A percentile compares a stretch with the other conserved stretches of the same genome.
These are phyloP conservation scores for Odontothrips loti DNA, from an alignment of 2,888 invertebrate species.

Conservation along the genomic window DNA sequence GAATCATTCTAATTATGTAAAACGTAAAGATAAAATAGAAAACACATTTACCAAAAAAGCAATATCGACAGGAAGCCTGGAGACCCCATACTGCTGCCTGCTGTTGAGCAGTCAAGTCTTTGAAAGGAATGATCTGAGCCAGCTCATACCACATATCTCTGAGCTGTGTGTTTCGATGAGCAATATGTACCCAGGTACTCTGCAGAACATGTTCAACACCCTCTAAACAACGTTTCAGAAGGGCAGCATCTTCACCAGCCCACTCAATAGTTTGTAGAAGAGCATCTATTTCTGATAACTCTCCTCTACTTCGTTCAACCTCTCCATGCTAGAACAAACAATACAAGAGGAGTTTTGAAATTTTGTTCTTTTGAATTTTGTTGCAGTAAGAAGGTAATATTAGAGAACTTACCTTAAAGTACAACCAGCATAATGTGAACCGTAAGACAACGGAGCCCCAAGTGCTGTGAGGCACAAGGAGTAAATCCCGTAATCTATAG, in stretches of 20 bases:
- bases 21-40: not conserved
- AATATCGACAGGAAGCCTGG: not conserved
- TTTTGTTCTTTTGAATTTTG: not conserved
- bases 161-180: not conserved
- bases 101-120: not conserved
- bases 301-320: not conserved
- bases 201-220: constrained; percentile 5
- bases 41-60: not conserved
- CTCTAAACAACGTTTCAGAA: not conserved
- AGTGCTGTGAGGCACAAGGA: not conserved
- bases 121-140: constrained; percentile 4
- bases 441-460: not conserved
- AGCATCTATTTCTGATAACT: constrained; percentile 7
- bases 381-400: not conserved
- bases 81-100: not conserved
- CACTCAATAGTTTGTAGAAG: not conserved
- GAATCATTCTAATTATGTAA: too few species aligned
- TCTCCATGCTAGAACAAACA: not conserved
- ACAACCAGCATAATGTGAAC: constrained; percentile 2
- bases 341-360: not conserved
- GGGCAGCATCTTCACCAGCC: not conserved
- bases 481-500: not conserved
- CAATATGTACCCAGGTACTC: not conserved
- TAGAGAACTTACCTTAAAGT: not conserved
- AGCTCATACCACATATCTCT: constrained; percentile 3